These are phyloP conservation scores for Argyrosomus regius DNA, from an alignment of 2,797 vertebrate species.

Conservation along the genomic window DNA sequence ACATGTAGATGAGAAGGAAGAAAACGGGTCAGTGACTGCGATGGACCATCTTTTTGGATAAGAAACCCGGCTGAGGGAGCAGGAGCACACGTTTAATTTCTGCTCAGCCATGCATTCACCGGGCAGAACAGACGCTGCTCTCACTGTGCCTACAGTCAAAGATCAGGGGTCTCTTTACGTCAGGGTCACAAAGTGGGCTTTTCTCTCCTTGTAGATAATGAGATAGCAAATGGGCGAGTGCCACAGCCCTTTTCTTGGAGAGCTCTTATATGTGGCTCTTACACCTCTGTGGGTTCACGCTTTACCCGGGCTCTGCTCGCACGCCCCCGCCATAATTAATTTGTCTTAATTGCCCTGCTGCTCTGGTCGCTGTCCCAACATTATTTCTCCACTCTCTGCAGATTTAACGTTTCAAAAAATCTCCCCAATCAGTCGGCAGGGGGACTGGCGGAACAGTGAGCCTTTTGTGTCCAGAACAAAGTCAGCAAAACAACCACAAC, in stretches of 20 bases:
- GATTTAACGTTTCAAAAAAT: constrained; percentile 71
- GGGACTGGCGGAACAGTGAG: constrained; percentile 64
- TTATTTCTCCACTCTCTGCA: constrained; percentile 77
- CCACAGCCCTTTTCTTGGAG: constrained; percentile 32
- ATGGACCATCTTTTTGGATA: constrained; percentile 61
- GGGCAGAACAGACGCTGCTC: constrained; percentile 35
- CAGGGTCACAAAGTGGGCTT: constrained; percentile 64
- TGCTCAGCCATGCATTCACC: constrained; percentile 76
- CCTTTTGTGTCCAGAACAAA: constrained; percentile 80
- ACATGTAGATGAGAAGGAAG: constrained; percentile 79
- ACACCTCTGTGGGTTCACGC: constrained; percentile 64
- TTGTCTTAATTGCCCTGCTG: constrained; percentile 85
- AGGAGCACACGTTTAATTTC: constrained; percentile 74
- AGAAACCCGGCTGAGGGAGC: constrained; percentile 62
- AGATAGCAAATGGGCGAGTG: constrained; percentile 70
- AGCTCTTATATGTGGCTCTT: constrained; percentile 44
- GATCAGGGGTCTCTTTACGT: constrained; percentile 34
- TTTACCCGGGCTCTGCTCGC: constrained; percentile 46
- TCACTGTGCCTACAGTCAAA: constrained; percentile 34
- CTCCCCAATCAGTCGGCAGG: constrained; percentile 62
- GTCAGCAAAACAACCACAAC: constrained; percentile 78
- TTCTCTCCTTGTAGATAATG: constrained; percentile 72
- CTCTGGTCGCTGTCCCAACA: constrained; percentile 77
- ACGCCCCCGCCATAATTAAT: constrained; percentile 79
- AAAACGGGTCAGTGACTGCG: constrained; percentile 70